phyloP scores from a whole-genome alignment of 1,140 invertebrate species.

The Zaprionus tsacasi region DNA sequence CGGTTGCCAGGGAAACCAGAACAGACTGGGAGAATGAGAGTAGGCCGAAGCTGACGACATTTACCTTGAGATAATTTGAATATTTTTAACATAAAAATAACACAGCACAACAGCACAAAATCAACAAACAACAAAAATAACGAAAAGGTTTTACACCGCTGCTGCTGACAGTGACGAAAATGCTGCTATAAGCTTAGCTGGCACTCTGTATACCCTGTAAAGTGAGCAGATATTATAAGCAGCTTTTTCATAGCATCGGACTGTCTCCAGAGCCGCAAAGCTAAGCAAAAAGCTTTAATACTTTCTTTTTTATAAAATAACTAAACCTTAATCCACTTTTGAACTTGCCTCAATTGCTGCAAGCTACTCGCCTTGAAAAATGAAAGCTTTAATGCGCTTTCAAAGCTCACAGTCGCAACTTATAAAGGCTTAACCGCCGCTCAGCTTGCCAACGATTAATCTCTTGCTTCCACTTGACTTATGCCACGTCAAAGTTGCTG shows the following conservation, averaged over 20 bases:
- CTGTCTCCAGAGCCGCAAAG: no score
- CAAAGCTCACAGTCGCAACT: background rate
- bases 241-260: no score
- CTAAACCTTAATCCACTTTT: no score
- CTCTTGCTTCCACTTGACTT: background rate
- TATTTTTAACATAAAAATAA: conserved; percentile 80
- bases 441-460: background rate
- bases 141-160: conserved; percentile 13
- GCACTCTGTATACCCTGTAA: conserved; percentile 21
- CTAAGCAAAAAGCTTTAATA: no score
- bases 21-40: no score
- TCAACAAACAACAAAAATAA: conserved; percentile 65
- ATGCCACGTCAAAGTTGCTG: background rate
- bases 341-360: background rate
- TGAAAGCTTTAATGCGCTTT: conserved; percentile 5
- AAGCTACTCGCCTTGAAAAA: background rate
- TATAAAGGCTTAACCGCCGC: background rate
- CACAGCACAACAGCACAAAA: conserved; percentile 67
- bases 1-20: conserved; percentile 27
- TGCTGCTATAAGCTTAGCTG: background rate
- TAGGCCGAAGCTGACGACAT: conserved; percentile 35
- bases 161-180: conserved; percentile 30
- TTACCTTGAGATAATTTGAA: conserved; percentile 71
- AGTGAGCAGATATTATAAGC: background rate
- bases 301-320: no score